Evolutionary conservation across 2,888 invertebrate genomes (phyloP), one percentile per base, ranked within the genome.

Genomic region (Ditylenchus weischeri): DNA sequence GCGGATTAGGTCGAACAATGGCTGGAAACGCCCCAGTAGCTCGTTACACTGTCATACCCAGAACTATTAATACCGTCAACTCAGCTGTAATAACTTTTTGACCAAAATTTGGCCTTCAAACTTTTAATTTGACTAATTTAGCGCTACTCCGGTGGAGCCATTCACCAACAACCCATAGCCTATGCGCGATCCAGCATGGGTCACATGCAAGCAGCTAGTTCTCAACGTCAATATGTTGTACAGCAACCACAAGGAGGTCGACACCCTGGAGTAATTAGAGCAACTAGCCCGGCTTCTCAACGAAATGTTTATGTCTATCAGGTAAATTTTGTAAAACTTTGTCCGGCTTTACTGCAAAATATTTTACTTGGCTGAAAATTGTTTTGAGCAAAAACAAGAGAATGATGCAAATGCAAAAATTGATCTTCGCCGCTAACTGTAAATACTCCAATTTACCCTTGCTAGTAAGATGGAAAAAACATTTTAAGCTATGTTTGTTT

Each of bases 41-140:
- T 10, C 54, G 62, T 21, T 66, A 64, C 47, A 51, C 66, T 35
- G 66, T 66, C 13, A 62, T 66, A 62, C 66, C 66, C 18, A 29
- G 66, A 2, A 58, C 65, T 23, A 38, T 59, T 47, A 59, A 43
- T 18, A 57, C 65, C 5, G 64, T 65, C 11, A 51, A 21, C 23
- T 62, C 54, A 19, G 54, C 50, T n/a, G 29, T 35, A 62, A 50
- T 21, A 54, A 21, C 11, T 48, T 18, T 23, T 23, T 29, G 23
- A 59, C 21, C 3, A 29, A 51, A 61, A 11, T 4, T 29, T 29
- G 5, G 11, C 10, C 54, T 62, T 62, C 19, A 5, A 38, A 62
- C 15, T 35, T 10, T 35, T 23, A 51, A 38, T 23, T 11, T 21
- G 0, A 19, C 4, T 23, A 36, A 29, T 7, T 49, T 29, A 62